Conservation (phyloP, 2,797 vertebrate species). For the Tauraco hartlaubi region DNA sequence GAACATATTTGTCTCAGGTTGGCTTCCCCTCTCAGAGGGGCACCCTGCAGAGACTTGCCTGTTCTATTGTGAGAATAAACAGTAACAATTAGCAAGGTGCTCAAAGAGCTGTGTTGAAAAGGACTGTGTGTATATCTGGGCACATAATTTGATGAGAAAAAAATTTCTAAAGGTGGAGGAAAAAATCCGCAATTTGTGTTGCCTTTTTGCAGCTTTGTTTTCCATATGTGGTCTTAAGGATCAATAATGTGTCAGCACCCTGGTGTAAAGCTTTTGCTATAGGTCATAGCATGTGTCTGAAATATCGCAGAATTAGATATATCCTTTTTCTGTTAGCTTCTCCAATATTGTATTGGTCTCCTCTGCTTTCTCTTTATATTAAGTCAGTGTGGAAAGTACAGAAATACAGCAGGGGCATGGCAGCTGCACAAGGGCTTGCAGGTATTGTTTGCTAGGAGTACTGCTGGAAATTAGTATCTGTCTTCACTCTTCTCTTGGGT, state of each 20-base stretch:
- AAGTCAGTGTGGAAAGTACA: constrained; percentile 14
- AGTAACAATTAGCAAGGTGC: neutral
- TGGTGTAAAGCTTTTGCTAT: constrained; percentile 62
- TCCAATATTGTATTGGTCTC: constrained; percentile 13
- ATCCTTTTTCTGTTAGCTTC: constrained; percentile 46
- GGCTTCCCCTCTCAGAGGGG: neutral
- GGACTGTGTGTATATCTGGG: neutral
- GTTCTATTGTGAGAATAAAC: neutral
- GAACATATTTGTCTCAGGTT: neutral
- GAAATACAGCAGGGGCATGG: neutral
- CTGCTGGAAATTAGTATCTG: neutral
- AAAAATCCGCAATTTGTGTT: neutral
- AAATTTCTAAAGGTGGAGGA: neutral
- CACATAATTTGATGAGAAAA: neutral
- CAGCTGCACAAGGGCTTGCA: neutral
- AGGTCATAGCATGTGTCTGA: constrained; percentile 55
- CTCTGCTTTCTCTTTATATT: constrained; percentile 37
- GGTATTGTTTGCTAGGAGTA: neutral
- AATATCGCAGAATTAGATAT: constrained; percentile 51
- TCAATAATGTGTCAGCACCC: constrained; percentile 53
- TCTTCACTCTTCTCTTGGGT: neutral
- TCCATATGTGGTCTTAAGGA: constrained; percentile 28
- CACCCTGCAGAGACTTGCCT: neutral
- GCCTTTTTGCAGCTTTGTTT: constrained; percentile 28
- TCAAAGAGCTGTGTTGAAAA: neutral